phyloP scores from a whole-genome alignment of 2,888 invertebrate species.

The Athrips mouffetella region DNA sequence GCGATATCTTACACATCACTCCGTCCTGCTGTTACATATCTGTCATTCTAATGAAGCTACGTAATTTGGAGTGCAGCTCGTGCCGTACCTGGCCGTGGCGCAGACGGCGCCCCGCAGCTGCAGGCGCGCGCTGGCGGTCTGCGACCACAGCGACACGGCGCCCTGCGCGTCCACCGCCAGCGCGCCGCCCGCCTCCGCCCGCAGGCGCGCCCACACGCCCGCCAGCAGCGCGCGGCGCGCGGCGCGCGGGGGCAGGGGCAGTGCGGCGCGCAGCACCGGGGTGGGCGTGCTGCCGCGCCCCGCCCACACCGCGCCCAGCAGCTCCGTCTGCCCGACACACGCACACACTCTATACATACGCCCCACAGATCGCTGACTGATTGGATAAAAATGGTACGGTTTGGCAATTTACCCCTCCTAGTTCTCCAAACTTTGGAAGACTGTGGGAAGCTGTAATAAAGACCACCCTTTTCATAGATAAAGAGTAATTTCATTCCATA shows the following conservation, averaged over 20 bases:
- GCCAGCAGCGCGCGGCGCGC: slow-evolving; percentile 25
- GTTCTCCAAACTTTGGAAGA: too few relatives aligned
- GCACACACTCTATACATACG: slow-evolving; percentile 13
- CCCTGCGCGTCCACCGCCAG: slow-evolving; percentile 19
- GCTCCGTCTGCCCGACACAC: slow-evolving; percentile 40
- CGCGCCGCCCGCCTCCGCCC: slow-evolving; percentile 23
- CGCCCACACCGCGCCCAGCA: slow-evolving; percentile 61
- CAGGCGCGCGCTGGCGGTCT: slow-evolving; percentile 22
- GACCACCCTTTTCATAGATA: too few relatives aligned
- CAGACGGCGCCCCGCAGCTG: slow-evolving; percentile 38
- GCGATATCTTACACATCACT: too few relatives aligned
- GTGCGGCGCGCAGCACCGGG: slow-evolving; percentile 45
- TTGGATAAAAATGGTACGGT: too few relatives aligned
- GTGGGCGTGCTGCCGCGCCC: slow-evolving; percentile 53
- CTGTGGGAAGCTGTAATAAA: too few relatives aligned
- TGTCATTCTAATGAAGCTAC: too few relatives aligned
- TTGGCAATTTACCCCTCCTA: too few relatives aligned
- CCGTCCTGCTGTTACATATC: too few relatives aligned
- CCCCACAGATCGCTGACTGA: too few relatives aligned
- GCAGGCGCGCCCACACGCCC: slow-evolving; percentile 26
- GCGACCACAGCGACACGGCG: slow-evolving; percentile 13
- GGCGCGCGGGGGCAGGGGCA: slow-evolving; percentile 19
- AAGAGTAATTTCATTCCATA: too few relatives aligned
- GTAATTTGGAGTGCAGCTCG: too few relatives aligned
- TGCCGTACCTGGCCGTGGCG: slow-evolving; percentile 37